phyloP scores from a whole-genome alignment of 2,113 vertebrate species.

The Burhinus bistriatus region DNA sequence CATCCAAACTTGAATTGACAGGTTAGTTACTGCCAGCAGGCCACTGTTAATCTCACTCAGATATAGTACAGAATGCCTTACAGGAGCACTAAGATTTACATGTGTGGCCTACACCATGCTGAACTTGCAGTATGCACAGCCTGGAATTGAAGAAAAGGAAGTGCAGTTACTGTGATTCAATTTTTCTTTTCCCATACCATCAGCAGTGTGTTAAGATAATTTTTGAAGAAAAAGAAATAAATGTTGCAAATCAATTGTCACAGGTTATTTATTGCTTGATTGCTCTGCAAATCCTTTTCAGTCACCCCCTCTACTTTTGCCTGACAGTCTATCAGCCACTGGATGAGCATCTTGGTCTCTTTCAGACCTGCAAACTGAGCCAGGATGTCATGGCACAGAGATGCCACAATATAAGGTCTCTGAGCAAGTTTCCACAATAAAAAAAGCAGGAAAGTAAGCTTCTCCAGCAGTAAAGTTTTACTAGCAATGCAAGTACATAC shows the following conservation, averaged over 20 bases:
- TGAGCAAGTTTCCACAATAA: background rate
- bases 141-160: background rate
- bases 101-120: rapidly evolving
- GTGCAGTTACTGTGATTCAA: background rate
- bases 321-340: background rate
- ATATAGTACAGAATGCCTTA: background rate
- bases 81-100: background rate
- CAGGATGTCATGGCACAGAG: background rate
- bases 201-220: background rate
- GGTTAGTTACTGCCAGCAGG: background rate
- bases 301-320: background rate
- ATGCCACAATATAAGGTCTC: background rate
- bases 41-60: background rate
- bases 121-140: background rate
- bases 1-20: background rate
- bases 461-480: background rate
- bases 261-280: background rate
- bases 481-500: background rate
- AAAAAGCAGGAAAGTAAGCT: background rate
- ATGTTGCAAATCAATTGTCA: background rate
- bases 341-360: background rate
- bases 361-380: background rate
- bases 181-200: background rate
- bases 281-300: background rate
- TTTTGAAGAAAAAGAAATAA: background rate